phyloP scores from a whole-genome alignment of 2,113 vertebrate genomes.

The Notiomystis cincta region DNA sequence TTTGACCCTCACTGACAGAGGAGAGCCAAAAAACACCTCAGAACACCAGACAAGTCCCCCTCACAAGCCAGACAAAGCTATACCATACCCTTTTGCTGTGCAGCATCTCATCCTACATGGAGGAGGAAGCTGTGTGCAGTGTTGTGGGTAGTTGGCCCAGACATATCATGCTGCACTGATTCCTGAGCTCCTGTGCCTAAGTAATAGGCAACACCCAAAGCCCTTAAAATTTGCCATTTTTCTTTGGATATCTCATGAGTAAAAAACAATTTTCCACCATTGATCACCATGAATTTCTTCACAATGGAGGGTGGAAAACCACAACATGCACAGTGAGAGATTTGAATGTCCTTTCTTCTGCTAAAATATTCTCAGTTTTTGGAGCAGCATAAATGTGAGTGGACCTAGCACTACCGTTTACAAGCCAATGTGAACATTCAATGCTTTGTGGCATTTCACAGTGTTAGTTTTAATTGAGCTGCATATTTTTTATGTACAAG shows the following conservation, averaged over 20 bases:
- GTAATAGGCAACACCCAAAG: not conserved
- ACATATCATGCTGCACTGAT: not conserved
- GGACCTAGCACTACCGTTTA: not conserved
- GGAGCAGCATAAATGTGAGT: not conserved
- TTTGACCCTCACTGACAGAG: not conserved
- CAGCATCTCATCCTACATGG: not conserved
- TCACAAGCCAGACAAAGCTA: not conserved
- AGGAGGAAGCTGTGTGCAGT: not conserved
- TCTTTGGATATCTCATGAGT: not conserved
- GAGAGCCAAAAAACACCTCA: not conserved
- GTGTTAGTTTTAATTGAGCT: not conserved
- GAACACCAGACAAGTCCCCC: not conserved
- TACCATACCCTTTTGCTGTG: fast-evolving
- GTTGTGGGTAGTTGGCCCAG: not conserved
- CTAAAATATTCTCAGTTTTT: not conserved
- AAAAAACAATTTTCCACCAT: not conserved
- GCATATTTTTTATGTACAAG: not conserved
- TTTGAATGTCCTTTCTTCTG: not conserved
- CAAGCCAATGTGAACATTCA: not conserved
- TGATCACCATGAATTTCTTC: not conserved
- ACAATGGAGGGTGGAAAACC: not conserved
- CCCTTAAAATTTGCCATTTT: not conserved
- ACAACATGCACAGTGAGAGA: not conserved
- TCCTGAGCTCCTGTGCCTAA: not conserved
- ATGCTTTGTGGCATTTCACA: not conserved